Conservation (phyloP, 2,797 vertebrate species). For the Peromyscus nudipes region DNA sequence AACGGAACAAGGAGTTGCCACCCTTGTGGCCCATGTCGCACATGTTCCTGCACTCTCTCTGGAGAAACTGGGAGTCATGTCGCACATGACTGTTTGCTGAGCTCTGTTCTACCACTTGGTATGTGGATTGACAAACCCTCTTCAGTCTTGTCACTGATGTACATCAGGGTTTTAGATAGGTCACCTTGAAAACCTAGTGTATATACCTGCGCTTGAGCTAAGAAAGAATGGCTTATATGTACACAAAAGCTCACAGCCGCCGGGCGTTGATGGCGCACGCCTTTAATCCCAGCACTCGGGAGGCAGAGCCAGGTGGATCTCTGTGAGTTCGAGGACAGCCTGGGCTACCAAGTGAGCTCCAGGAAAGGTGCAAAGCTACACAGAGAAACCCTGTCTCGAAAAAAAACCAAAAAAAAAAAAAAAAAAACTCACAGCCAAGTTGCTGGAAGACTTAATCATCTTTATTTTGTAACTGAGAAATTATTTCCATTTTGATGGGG, state of each 20-base stretch:
- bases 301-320: too few species aligned
- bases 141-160: not conserved
- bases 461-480: not conserved
- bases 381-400: too few species aligned
- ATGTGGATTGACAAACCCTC: not conserved
- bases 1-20: not conserved
- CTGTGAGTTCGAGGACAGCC: too few species aligned
- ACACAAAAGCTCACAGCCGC: not conserved
- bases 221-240: not conserved
- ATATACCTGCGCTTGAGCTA: not conserved
- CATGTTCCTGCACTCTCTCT: fast-evolving
- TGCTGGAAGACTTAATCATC: not conserved
- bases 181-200: not conserved
- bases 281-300: too few species aligned
- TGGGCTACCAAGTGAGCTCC: too few species aligned
- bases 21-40: too few species aligned
- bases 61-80: not conserved
- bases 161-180: not conserved
- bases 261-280: too few species aligned
- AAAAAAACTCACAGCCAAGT: not conserved
- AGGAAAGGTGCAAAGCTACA: too few species aligned
- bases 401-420: too few species aligned
- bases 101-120: not conserved
- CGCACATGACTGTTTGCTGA: too few species aligned
- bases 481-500: not conserved